phyloP scores from a whole-genome alignment of 2,888 invertebrate genomes.

The Papilio protenor region DNA sequence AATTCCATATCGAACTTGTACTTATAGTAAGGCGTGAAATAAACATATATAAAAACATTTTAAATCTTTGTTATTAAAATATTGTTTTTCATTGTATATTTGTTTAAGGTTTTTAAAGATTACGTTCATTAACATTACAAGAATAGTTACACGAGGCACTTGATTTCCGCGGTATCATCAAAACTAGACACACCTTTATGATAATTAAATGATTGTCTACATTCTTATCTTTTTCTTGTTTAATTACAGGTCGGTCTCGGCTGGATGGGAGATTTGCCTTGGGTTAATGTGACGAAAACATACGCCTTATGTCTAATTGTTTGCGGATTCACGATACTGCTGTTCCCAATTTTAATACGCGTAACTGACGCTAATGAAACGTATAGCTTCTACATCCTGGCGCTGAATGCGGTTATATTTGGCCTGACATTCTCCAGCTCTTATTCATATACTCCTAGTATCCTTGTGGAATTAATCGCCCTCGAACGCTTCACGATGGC shows the following conservation, averaged over 20 bases:
- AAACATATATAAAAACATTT: too few species aligned
- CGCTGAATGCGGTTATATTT: constrained; percentile 87
- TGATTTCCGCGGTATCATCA: constrained; percentile 8
- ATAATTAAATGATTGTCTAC: constrained; percentile 4
- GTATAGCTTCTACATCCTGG: constrained; percentile 80
- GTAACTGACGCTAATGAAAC: constrained; percentile 65
- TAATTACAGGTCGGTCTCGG: constrained; percentile 89
- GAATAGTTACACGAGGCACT: constrained; percentile 15
- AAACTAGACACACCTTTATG: constrained; percentile 33
- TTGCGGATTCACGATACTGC: constrained; percentile 85
- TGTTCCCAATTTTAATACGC: constrained; percentile 84
- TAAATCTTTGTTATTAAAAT: too few species aligned
- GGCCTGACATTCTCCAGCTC: constrained; percentile 96
- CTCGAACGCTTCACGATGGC: constrained; percentile 96
- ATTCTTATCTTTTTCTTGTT: constrained; percentile 6
- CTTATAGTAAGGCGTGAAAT: too few species aligned
- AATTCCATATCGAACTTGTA: too few species aligned
- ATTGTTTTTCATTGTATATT: background rate
- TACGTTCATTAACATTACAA: background rate
- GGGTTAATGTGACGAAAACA: constrained; percentile 93
- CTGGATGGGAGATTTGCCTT: constrained; percentile 94
- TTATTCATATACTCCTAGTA: constrained; percentile 95
- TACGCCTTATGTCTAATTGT: constrained; percentile 91
- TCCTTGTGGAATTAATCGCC: constrained; percentile 94
- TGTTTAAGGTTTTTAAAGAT: background rate